Evolutionary conservation across 2,113 vertebrate genomes (phyloP), one percentile per base, ranked within the genome.

Genomic region (Pteruthius melanotis): DNA sequence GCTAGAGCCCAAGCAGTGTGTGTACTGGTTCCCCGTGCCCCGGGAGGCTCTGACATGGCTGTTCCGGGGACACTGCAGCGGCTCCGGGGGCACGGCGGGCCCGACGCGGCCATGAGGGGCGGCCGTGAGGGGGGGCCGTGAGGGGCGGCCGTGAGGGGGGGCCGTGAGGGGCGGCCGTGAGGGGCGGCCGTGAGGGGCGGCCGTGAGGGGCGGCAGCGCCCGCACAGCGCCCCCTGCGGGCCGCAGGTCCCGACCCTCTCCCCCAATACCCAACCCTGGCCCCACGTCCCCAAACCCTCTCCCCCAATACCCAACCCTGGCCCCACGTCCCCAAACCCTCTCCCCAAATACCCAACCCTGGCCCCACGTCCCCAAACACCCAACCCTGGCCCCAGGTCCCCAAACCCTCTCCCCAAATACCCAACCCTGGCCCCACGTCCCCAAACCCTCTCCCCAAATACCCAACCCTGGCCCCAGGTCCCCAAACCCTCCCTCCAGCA

Each of bases 31-130:
- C 42, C 39, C 28, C 13, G 2, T 17, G 42, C 37, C 30, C 44
- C 3, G 1, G 39, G 18, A 30, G 13, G n/a, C 1, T 44, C 27
- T 27, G 65, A 4, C 53, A 7, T 26, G 1, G 45, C 83, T 4
- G 14, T 45, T 42, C 26, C 5, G 52, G 35, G 56, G 31, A 7
- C 64, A 3, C 42, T 0, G 40, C 28, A 24, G n/a, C 9, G 22
- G 13, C 0, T 21, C 3, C 5, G 28, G 39, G 3, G 40, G 12
- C n/a, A n/a, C n/a, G n/a, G n/a, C n/a, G n/a, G n/a, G n/a, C n/a
- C n/a, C n/a, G n/a, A n/a, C n/a, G n/a, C n/a, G 3, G 56, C 35
- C 28, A 30, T 22, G 59, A 6, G 40, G 40, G 40, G 40, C 39
- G 13, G 40, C 40, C 12, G 12, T 13, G 13, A 6, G 40, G 40